Base-by-base conservation (phyloP, 2,888 invertebrate species). In the Apantesis nais region DNA sequence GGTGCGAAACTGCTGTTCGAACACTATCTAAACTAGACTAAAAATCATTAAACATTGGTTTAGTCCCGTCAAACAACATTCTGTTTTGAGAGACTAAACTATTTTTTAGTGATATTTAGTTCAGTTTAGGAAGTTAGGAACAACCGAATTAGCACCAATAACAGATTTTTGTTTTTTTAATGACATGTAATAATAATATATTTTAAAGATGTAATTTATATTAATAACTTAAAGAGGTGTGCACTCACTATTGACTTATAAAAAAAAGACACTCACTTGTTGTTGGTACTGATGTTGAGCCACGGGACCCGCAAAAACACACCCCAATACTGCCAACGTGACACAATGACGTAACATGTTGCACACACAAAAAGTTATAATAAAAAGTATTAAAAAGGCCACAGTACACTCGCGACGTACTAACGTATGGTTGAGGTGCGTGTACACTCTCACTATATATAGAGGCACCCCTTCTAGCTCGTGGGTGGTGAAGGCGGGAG, bases 401-500 rank as follows among this genome's bases (percentile, higher is more conserved):
- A 90, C 89, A 81, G 82, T 86, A 88, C 92, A 92, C 93, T 89
- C 93, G 90, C 92, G 90, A 81, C 81, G 83, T 75, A 82, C 84
- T 86, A 85, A 91, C 90, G 90, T 90, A 86, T 89, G 85, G 81
- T 58, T 90, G 87, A 88, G 86, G 85, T 89, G 90, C 90, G 89
- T 91, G 88, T 88, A 81, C 68, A 89, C 90, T 89, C 89, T 91
- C 92, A 87, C 92, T 90, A 90, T 94, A 93, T 94, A 95, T 94
- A 94, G 85, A 86, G 86, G 74, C 93, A 93, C 91, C 94, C 94
- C 94, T 92, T 90, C 93, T 93, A 86, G 83, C 74, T 72, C 48
- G 76, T 81, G 75, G 78, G 81, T 82, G 83, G 79, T 81, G 83
- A 86, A 86, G 87, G 92, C 87, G 91, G 91, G 91, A 89, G 90